Conservation (phyloP, 2,888 invertebrate species). For the Acanthosepion lycidas region DNA sequence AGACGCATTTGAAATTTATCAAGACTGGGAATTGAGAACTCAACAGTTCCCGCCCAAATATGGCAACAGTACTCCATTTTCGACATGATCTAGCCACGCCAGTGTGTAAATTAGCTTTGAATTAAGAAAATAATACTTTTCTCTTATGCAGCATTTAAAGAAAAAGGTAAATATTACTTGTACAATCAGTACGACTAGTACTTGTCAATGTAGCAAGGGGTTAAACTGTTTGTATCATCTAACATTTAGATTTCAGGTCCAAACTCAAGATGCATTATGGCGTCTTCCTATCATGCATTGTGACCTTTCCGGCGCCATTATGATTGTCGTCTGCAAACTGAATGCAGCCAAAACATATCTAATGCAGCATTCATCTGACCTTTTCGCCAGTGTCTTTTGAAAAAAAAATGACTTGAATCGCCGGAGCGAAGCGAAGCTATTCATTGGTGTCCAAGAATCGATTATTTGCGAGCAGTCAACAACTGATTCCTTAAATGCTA, state of each 20-base stretch:
- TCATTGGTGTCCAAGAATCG: background rate
- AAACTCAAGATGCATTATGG: background rate
- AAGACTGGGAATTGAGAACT: no score
- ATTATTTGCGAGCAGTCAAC: background rate
- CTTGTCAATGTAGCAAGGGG: background rate
- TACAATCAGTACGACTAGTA: background rate
- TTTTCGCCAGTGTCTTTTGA: background rate
- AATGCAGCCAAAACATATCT: background rate
- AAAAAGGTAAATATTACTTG: background rate
- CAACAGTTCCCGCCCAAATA: no score
- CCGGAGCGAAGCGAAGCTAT: background rate
- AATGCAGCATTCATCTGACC: background rate
- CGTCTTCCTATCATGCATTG: background rate
- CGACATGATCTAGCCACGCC: no score
- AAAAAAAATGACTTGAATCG: background rate
- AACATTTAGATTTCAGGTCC: background rate
- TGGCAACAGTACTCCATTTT: no score
- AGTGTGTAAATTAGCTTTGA: no score
- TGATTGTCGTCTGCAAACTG: background rate
- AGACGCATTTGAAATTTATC: no score
- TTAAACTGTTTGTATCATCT: background rate
- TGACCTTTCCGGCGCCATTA: background rate
- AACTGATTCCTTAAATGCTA: background rate
- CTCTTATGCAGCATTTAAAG: background rate
- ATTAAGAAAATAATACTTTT: no score